phyloP scores from a whole-genome alignment of 2,113 vertebrate species.

The Chloroceryle aenea region DNA sequence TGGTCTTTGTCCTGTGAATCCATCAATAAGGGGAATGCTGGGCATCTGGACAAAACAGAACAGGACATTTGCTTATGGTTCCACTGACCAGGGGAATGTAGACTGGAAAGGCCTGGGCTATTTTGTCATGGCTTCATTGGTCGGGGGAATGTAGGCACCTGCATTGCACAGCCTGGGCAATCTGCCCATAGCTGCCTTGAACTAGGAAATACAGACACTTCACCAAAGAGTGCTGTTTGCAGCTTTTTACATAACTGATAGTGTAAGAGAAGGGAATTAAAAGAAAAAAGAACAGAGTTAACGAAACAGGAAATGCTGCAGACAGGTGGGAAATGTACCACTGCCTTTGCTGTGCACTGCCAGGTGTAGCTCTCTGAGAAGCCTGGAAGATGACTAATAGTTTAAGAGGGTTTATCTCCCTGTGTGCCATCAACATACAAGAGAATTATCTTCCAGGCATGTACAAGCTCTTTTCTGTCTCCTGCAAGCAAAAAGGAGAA shows the following conservation, averaged over 20 bases:
- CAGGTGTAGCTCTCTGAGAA: background rate
- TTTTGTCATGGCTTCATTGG: conserved; percentile 58
- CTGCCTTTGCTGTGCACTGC: background rate
- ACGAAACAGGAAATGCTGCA: background rate
- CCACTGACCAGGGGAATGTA: conserved; percentile 52
- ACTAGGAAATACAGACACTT: background rate
- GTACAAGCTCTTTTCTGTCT: background rate
- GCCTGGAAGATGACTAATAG: background rate
- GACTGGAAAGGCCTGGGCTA: conserved; percentile 7
- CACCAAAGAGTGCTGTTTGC: background rate
- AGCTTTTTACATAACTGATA: background rate
- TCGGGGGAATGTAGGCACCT: conserved; percentile 62
- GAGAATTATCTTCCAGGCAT: background rate
- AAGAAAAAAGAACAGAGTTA: background rate
- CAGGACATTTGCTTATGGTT: conserved; percentile 48
- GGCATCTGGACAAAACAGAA: conserved; percentile 31
- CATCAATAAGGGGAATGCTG: background rate
- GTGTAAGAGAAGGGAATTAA: background rate
- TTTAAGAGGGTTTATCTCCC: background rate
- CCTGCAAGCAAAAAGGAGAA: background rate
- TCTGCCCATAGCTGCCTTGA: conserved; percentile 22
- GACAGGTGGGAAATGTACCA: background rate
- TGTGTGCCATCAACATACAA: background rate
- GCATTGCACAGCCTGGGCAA: conserved; percentile 36
- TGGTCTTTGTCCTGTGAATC: conserved; percentile 19